These are phyloP conservation scores for Phrynocephalus versicolor DNA, from an alignment of 2,113 vertebrate species.

Conservation along the genomic window DNA sequence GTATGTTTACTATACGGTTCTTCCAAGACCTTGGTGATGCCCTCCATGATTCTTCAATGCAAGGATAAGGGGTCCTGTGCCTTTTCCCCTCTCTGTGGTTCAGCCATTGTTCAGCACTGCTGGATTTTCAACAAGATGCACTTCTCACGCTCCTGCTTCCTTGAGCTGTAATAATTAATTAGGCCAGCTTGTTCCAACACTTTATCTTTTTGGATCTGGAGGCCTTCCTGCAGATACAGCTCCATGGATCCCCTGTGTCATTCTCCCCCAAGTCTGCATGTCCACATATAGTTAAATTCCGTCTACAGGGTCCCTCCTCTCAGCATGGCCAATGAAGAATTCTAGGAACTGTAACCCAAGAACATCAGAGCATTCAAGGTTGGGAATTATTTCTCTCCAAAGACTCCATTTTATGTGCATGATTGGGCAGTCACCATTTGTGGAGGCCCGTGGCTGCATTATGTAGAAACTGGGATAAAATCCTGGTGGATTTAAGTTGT, in stretches of 20 bases:
- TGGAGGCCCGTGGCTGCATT: conserved; percentile 12
- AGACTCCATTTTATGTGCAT: background rate
- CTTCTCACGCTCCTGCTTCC: background rate
- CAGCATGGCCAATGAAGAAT: background rate
- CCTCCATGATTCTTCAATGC: too few relatives aligned
- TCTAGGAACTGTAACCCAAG: background rate
- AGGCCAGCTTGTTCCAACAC: background rate
- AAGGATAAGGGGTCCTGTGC: background rate
- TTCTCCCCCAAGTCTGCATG: background rate
- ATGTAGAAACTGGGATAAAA: conserved; percentile 33
- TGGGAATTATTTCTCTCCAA: background rate
- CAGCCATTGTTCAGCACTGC: background rate
- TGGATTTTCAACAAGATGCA: background rate
- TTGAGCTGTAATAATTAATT: background rate
- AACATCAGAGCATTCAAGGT: background rate
- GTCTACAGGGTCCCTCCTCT: too few relatives aligned
- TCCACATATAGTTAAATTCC: background rate
- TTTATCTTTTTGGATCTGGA: background rate
- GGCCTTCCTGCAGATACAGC: background rate
- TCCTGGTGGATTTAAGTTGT: conserved; percentile 11
- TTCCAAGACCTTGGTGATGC: too few relatives aligned
- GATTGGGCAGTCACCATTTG: background rate
- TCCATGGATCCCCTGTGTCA: background rate
- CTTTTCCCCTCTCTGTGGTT: background rate
- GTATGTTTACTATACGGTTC: too few relatives aligned